Evolutionary conservation across 1,140 invertebrate genomes (phyloP).

Genomic region (Doryteuthis pealeii): DNA sequence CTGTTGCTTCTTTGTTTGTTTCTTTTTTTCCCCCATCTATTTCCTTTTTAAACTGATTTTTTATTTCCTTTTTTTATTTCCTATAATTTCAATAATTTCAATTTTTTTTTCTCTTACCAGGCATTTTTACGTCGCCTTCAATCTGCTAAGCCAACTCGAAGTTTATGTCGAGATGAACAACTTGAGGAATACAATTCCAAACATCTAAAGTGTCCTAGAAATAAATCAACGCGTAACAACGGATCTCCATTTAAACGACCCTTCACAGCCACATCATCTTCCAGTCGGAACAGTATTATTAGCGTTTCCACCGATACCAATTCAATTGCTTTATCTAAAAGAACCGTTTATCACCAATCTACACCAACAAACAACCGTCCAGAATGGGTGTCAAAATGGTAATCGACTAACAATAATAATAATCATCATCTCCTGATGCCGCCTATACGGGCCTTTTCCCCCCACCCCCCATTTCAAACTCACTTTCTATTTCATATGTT

Average conservation of each 20-base stretch:
- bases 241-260: neutral
- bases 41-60: too few species aligned
- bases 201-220: neutral
- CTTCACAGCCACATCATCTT: neutral
- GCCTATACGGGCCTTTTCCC: too few species aligned
- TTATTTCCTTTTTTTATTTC: too few species aligned
- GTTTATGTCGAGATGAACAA: constrained; percentile 41
- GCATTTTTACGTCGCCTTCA: constrained; percentile 51
- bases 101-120: constrained; percentile 37
- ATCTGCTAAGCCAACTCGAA: constrained; percentile 39
- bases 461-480: too few species aligned
- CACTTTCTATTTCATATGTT: too few species aligned
- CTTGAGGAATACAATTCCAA: constrained; percentile 35
- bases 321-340: neutral
- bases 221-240: neutral
- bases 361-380: neutral
- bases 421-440: too few species aligned
- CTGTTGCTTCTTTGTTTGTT: too few species aligned
- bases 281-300: neutral
- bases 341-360: neutral
- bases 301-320: neutral
- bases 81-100: too few species aligned
- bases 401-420: neutral
- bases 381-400: constrained; percentile 6
- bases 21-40: too few species aligned